phyloP scores from a whole-genome alignment of 2,888 invertebrate species.

The Eretmocerus hayati region DNA sequence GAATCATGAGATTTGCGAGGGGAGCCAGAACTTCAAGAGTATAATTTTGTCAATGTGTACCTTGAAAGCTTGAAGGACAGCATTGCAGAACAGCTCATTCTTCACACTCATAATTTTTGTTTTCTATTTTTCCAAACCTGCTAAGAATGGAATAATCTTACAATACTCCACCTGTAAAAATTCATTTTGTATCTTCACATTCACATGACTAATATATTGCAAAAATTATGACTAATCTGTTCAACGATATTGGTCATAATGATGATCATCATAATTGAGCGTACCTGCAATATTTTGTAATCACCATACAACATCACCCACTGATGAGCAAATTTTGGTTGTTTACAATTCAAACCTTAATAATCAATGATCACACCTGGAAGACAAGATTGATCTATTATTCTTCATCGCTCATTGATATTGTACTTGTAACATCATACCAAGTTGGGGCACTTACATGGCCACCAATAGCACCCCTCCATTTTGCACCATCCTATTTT shows the following conservation, averaged over 20 bases:
- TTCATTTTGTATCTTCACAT: no score
- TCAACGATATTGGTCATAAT: no score
- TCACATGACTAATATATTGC: no score
- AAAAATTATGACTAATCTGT: no score
- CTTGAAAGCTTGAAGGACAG: constrained; percentile 33
- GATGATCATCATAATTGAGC: neutral
- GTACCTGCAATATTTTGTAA: constrained; percentile 37
- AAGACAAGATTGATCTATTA: constrained; percentile 3
- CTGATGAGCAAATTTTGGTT: constrained; percentile 37
- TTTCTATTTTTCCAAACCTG: constrained; percentile 30
- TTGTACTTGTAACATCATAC: no score
- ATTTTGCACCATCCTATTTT: constrained; percentile 40
- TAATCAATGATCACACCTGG: constrained; percentile 39
- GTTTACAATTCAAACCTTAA: constrained; percentile 36
- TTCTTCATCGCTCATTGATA: no score
- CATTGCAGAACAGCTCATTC: constrained; percentile 27
- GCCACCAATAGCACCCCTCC: constrained; percentile 39
- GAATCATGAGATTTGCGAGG: no score
- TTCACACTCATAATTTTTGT: constrained; percentile 26
- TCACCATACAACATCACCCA: constrained; percentile 45
- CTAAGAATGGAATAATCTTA: constrained; percentile 28
- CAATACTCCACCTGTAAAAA: constrained; percentile 28
- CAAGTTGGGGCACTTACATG: constrained; percentile 35
- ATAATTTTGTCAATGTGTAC: no score
- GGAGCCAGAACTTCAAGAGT: no score